Percentiles rank a stretch among this genome's conserved stretches.
Conservation (phyloP, 1,140 invertebrate species). For the Drosophila persimilis region DNA sequence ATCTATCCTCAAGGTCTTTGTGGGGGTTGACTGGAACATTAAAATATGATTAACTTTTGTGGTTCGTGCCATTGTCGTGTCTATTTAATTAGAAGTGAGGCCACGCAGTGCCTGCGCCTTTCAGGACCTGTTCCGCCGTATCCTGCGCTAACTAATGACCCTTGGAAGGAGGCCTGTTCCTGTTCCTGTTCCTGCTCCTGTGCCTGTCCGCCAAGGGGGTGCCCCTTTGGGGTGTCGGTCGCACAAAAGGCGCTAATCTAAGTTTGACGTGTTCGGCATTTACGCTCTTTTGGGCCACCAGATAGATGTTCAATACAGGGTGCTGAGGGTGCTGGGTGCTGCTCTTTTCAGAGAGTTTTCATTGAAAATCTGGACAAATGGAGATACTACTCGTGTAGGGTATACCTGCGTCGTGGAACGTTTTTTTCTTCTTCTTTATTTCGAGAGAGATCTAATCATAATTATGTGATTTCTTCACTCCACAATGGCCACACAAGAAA, state of each 20-base stretch:
- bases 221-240: constrained; percentile 11
- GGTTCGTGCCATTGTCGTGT: constrained; percentile 73
- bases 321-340: too few species aligned
- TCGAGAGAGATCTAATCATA: constrained; percentile 62
- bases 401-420: neutral
- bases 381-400: neutral
- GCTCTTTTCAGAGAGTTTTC: neutral
- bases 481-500: constrained; percentile 8
- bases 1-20: constrained; percentile 11
- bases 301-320: neutral
- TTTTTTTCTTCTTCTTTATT: constrained; percentile 15
- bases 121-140: constrained; percentile 20
- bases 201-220: too few species aligned
- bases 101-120: neutral
- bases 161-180: constrained; percentile 20
- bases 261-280: constrained; percentile 75
- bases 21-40: constrained; percentile 56
- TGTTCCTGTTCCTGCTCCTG: too few species aligned
- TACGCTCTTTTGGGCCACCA: constrained; percentile 38
- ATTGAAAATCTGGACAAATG: too few species aligned
- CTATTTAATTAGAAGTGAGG: constrained; percentile 70
- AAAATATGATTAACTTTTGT: constrained; percentile 77
- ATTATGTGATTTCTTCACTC: constrained; percentile 66
- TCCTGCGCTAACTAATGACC: constrained; percentile 72
- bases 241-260: constrained; percentile 76